Evolutionary conservation across 2,113 vertebrate genomes (phyloP), one percentile per base, ranked within the genome.

Genomic region (Chunga burmeisteri): DNA sequence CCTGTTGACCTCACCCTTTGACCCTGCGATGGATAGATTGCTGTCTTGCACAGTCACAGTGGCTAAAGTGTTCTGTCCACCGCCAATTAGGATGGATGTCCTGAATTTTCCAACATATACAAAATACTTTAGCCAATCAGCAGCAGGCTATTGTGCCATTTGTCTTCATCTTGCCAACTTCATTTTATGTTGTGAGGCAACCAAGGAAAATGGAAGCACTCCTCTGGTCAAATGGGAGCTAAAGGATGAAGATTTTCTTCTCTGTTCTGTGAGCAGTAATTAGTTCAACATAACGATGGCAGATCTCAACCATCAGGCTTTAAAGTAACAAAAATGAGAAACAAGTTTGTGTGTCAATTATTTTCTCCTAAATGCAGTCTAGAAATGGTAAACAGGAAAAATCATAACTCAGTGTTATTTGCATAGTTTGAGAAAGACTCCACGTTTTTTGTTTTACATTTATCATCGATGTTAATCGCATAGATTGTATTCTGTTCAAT

Each of bases 121-220:
- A 97, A 97, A 98, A 95, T 97, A 86, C 94, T 96, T 89, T 94
- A 97, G 91, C 94, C 92, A 93, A 94, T 98, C 97, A 98, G 86
- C 91, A 96, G 97, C 92, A 92, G 67, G 91, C 93, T 96, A 38
- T 73, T 62, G 84, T 91, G 77, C 95, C 95, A 98, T 99, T 99
- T 98, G 97, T 99, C 98, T 99, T 98, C 98, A 98, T 98, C 98
- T 86, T 89, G 82, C 94, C 84, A 92, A 49, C 94, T 90, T 95
- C 61, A 66, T 92, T 96, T 88, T 32, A 14, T 61, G 32, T 89
- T 78, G 77, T 89, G 89, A 95, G 50, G n/a, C 55, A 89, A 95
- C 75, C 50, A 82, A 92, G 87, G 65, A 26, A 81, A 93, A 91
- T 70, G 42, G 59, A 91, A 65, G 78, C 18, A 27, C 27, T 94